Conservation (phyloP, 2,113 vertebrate species). For the Odontesthes bonariensis region DNA sequence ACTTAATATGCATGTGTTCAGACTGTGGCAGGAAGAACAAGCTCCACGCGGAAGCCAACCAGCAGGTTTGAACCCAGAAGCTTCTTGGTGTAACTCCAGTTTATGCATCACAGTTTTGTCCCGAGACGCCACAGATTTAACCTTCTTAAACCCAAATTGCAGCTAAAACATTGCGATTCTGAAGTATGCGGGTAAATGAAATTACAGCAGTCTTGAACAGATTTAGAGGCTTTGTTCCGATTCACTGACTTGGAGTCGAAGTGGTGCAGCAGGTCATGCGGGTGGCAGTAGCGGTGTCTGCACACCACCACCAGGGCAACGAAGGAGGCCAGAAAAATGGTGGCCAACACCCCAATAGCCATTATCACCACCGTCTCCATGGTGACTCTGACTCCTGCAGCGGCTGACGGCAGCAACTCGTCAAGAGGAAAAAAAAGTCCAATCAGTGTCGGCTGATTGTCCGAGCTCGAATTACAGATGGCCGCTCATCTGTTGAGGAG, state of each 20-base stretch:
- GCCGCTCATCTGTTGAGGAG: constrained; percentile 71
- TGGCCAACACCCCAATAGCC: constrained; percentile 94
- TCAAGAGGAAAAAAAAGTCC: constrained; percentile 18
- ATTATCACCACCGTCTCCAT: constrained; percentile 99
- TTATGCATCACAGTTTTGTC: too few species aligned
- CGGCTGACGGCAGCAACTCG: constrained; percentile 23
- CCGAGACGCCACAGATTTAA: not conserved
- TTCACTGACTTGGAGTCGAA: constrained; percentile 93
- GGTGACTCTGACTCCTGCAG: constrained; percentile 49
- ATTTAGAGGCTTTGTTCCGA: not conserved
- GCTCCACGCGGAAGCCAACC: not conserved
- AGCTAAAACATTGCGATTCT: not conserved
- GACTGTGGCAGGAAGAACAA: not conserved
- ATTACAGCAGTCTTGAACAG: not conserved
- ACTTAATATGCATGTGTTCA: not conserved
- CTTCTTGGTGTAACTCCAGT: not conserved
- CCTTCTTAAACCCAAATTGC: not conserved
- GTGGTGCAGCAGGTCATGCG: constrained; percentile 87
- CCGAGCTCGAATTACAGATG: constrained; percentile 41
- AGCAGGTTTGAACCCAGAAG: not conserved
- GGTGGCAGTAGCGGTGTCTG: constrained; percentile 93
- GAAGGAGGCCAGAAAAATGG: constrained; percentile 96
- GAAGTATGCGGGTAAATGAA: not conserved
- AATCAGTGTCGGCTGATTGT: constrained; percentile 52
- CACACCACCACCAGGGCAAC: constrained; percentile 94